A percentile compares a stretch with the other conserved stretches of the same genome.
Conservation (phyloP, 1,140 invertebrate species). For the Heliconius nattereri region DNA sequence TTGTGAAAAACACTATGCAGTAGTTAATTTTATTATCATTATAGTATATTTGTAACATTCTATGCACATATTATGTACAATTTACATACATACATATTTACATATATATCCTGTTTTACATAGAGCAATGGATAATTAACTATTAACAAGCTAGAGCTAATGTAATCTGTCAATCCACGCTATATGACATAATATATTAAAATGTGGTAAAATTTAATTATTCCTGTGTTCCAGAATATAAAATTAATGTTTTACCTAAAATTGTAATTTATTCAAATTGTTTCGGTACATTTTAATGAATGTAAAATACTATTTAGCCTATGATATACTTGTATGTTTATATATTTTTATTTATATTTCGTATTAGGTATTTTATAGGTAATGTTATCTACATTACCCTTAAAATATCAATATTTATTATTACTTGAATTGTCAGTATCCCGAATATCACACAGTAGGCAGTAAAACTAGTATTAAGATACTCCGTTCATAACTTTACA, state of each 20-base stretch:
- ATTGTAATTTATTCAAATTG: constrained; percentile 49
- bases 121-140: constrained; percentile 4
- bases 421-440: too few species aligned
- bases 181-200: constrained; percentile 15
- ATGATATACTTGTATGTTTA: background rate
- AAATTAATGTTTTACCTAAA: constrained; percentile 40
- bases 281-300: constrained; percentile 50
- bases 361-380: too few species aligned
- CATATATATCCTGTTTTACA: background rate
- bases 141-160: constrained; percentile 2
- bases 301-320: constrained; percentile 37
- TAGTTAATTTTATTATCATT: too few species aligned
- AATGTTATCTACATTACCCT: too few species aligned
- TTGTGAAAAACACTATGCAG: too few species aligned
- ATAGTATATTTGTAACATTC: background rate
- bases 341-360: background rate
- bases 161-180: constrained; percentile 22
- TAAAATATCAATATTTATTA: too few species aligned
- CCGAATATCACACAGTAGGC: too few species aligned
- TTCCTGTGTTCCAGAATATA: constrained; percentile 29
- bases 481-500: too few species aligned
- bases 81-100: background rate
- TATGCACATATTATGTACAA: background rate
- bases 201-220: constrained; percentile 34
- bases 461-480: too few species aligned